Base-by-base conservation (phyloP, 2,797 vertebrate species). In the Lepidocolaptes lacrymiger region DNA sequence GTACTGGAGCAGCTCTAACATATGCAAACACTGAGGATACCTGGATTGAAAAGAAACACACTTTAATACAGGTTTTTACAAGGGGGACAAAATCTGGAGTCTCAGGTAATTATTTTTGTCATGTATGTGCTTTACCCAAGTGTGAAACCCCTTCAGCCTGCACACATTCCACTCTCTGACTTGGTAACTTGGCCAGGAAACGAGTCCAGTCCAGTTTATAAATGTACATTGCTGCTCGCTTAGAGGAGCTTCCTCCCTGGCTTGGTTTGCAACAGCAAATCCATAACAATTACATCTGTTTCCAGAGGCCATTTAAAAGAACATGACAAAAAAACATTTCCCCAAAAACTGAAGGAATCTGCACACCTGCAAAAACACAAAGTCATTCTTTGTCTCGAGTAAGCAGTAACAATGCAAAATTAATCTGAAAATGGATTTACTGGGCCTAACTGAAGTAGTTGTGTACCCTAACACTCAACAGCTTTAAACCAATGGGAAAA, bases 1-100 rank as follows among this genome's bases (percentile, higher is more conserved):
- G 6, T 99, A 99, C 76, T 99, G 99, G 54, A 99, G 98, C 94
- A 99, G 98, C 97, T 99, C 99, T 94, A 99, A 87, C 99, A 99
- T 99, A 95, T 99, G 99, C 87, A 99, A 98, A 93, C 99, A 99
- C 61, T 99, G 99, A 59, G 99, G 99, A 89, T 99, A 99, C 97
- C 99, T 99, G 97, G 5, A 51, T 62, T 59, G 46, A 69, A 93
- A 83, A 92, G 8, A 89, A 89, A 82, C 21, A 73, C 19, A 9
- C 10, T 59, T 91, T 14, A 88, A 37, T 63, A 62, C 6, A 32
- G 17, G 9, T 37, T 74, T 84, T 75, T 48, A 51, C 20, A 59
- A 74, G 12, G 49, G 36, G 24, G 39, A 17, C 10, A 36, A 27
- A 39, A 67, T 46, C 34, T 30, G 13, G 27, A 76, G 23, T 26